A percentile compares a stretch with the other conserved stretches of the same genome.
Evolutionary conservation across 1,140 invertebrate genomes (phyloP).

Genomic region (Saccostrea glomerata): DNA sequence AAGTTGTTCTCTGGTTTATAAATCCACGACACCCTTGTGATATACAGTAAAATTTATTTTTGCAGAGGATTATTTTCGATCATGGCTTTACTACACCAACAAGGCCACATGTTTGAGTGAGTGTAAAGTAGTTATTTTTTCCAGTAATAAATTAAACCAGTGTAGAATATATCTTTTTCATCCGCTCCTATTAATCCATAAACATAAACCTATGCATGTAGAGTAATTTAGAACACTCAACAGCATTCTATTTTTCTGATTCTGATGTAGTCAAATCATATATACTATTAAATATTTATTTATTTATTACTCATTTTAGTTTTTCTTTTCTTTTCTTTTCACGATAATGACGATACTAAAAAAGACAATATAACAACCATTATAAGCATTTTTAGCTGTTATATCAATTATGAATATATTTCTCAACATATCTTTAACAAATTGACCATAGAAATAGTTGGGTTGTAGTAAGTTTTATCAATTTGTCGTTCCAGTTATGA

Average conservation of each 20-base stretch:
- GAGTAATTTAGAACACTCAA: neutral
- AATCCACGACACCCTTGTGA: neutral
- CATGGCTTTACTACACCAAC: conserved; percentile 5
- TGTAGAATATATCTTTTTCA: neutral
- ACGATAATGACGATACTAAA: too few relatives aligned
- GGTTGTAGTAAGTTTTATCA: too few relatives aligned
- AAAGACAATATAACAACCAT: too few relatives aligned
- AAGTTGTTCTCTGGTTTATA: neutral
- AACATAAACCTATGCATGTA: neutral
- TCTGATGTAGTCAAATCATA: neutral
- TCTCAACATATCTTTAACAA: too few relatives aligned
- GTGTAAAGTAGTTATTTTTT: neutral
- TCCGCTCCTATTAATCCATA: neutral
- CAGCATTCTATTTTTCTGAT: neutral
- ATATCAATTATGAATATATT: too few relatives aligned
- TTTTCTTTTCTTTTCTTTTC: too few relatives aligned
- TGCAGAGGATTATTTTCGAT: neutral
- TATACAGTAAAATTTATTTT: neutral
- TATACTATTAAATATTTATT: too few relatives aligned
- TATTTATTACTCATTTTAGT: too few relatives aligned
- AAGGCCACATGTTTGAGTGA: neutral
- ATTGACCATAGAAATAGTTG: too few relatives aligned
- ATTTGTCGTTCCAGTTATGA: too few relatives aligned
- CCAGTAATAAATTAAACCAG: neutral
- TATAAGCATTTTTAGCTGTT: too few relatives aligned